These are phyloP conservation scores for Ptychobarbus kaznakovi DNA, from an alignment of 2,797 vertebrate genomes.

Conservation along the genomic window DNA sequence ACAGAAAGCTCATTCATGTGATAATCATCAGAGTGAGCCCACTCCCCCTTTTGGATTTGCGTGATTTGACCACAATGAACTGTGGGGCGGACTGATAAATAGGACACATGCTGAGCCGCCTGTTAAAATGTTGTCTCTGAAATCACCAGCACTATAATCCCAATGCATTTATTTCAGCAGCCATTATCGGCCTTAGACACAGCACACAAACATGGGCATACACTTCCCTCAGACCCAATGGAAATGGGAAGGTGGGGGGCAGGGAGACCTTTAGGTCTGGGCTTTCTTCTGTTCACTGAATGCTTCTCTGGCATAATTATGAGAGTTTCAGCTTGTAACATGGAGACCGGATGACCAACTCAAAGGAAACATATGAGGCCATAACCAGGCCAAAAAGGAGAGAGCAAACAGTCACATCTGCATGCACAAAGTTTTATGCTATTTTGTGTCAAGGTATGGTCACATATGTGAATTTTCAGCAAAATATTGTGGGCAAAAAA, in stretches of 20 bases:
- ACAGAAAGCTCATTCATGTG: constrained; percentile 79
- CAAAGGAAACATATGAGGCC: neutral
- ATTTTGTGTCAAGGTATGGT: neutral
- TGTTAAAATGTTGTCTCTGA: constrained; percentile 75
- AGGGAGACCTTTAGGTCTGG: constrained; percentile 42
- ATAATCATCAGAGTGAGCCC: constrained; percentile 76
- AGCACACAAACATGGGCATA: constrained; percentile 62
- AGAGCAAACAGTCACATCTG: neutral
- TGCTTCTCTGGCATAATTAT: constrained; percentile 57
- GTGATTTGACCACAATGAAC: constrained; percentile 80
- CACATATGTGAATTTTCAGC: neutral
- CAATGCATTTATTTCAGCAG: constrained; percentile 62
- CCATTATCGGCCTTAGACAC: constrained; percentile 75
- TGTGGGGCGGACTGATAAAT: constrained; percentile 76
- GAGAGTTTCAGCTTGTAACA: constrained; percentile 51
- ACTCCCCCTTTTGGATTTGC: constrained; percentile 76
- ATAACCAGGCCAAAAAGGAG: neutral
- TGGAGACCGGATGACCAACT: neutral
- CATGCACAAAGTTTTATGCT: neutral
- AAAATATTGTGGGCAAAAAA: neutral
- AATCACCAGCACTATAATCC: constrained; percentile 75
- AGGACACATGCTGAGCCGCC: constrained; percentile 75
- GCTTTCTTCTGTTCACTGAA: constrained; percentile 46
- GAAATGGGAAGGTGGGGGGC: constrained; percentile 45
- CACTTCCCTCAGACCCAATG: constrained; percentile 56